Conservation (phyloP, 1,140 invertebrate genomes). For the Trissolcus basalis region DNA sequence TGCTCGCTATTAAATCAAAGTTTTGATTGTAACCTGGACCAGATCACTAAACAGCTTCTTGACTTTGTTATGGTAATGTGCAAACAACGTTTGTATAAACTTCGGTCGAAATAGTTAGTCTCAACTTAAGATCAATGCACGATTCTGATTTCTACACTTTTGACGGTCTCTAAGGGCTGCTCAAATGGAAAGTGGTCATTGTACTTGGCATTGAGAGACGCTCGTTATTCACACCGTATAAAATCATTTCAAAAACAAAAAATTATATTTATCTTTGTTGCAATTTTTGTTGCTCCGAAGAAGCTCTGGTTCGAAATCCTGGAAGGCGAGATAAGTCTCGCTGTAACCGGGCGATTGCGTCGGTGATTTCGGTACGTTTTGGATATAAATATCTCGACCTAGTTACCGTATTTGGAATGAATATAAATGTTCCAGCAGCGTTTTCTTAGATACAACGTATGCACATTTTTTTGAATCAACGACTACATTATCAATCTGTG, state of each 20-base stretch:
- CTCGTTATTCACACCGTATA: constrained; percentile 44
- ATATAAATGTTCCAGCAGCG: too few species aligned
- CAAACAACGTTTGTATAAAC: too few species aligned
- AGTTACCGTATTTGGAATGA: too few species aligned
- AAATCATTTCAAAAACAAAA: constrained; percentile 28
- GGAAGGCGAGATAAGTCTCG: constrained; percentile 8
- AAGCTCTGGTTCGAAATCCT: constrained; percentile 24
- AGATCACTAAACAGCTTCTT: too few species aligned
- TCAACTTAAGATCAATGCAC: constrained; percentile 66
- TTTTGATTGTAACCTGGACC: too few species aligned
- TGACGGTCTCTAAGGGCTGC: constrained; percentile 63
- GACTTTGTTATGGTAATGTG: too few species aligned
- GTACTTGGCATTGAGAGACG: constrained; percentile 55
- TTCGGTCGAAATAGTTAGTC: constrained; percentile 72
- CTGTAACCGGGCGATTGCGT: constrained; percentile 20
- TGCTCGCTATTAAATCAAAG: too few species aligned
- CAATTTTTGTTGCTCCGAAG: constrained; percentile 44
- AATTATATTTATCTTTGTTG: too few species aligned
- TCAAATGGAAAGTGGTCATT: constrained; percentile 67
- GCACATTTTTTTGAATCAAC: too few species aligned
- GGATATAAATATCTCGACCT: neutral
- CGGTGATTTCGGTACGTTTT: constrained; percentile 37
- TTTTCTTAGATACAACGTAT: too few species aligned
- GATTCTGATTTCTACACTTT: constrained; percentile 63
- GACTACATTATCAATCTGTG: too few species aligned